Base-by-base conservation (phyloP, 2,888 invertebrate species). In the Cerceris rybyensis region DNA sequence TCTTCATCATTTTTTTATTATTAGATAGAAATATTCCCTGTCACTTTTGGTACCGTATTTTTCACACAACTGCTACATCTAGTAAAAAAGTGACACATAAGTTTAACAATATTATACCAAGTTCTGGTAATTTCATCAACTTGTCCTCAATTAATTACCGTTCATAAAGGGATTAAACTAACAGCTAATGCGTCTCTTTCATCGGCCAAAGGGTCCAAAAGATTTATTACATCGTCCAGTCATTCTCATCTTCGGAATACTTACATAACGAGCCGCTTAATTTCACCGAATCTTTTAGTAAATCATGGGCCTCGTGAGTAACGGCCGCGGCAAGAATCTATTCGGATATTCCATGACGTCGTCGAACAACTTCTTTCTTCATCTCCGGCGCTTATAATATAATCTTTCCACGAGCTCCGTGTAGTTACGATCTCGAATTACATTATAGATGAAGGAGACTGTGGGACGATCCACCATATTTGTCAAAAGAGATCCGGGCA, bases 361-460 rank as follows among this genome's bases (percentile, higher is more conserved):
- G 67, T 55, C 57, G 59, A 49, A 46, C 52, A 42, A 57, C 54
- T 49, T 58, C 65, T 75, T 70, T 64, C 69, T 67, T 52, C 28
- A 13, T 58, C 16, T 49, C 16, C 59, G 58, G 52, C 61, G 69
- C 66, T 72, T 63, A 78, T 84, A 75, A 74, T 78, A 81, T 75
- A 81, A 85, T 80, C 85, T 83, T 81, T 80, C 78, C 65, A 78
- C 70, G 70, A 74, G 55, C 55, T 66, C 28, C 81, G 68, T 78
- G 83, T 81, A 81, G 83, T 85, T 85, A 79, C 75, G 72, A 78
- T 85, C 86, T 85, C 85, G 86, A 85, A 85, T 85, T 85, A 85
- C 85, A 80, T 85, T 85, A 85, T 84, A 80, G 85, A 80, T 81
- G 84, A 84, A 80, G 70, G 60, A 58, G 75, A 75, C 79, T 67